Evolutionary conservation across 2,888 invertebrate genomes (phyloP).

Genomic region (Drosophila koepferae): DNA sequence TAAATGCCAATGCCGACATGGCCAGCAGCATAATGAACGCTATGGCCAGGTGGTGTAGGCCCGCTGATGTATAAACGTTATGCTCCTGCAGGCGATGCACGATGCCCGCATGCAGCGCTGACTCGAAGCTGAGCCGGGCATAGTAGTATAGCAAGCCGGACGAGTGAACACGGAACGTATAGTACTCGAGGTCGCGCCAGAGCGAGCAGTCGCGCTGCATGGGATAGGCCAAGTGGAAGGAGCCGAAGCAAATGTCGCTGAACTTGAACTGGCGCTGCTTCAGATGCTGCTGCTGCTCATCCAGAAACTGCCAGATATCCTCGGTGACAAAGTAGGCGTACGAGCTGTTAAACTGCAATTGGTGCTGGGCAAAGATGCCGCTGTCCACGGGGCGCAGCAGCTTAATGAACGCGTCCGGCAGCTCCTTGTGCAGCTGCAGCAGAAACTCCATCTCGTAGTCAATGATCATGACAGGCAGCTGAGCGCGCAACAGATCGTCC

Average conservation of each 20-base stretch:
- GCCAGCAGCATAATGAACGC: constrained; percentile 63
- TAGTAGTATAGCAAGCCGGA: constrained; percentile 74
- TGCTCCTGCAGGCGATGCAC: constrained; percentile 60
- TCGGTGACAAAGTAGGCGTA: constrained; percentile 77
- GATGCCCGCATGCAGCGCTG: constrained; percentile 67
- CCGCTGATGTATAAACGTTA: constrained; percentile 69
- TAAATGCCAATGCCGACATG: constrained; percentile 42
- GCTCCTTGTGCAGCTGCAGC: constrained; percentile 35
- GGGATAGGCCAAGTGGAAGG: constrained; percentile 74
- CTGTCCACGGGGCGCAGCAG: constrained; percentile 69
- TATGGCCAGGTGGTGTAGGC: constrained; percentile 71
- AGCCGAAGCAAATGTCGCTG: constrained; percentile 81
- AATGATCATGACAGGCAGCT: constrained; percentile 78
- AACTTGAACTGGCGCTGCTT: constrained; percentile 71
- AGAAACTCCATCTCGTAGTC: constrained; percentile 80
- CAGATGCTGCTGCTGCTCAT: constrained; percentile 67
- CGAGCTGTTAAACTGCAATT: constrained; percentile 58
- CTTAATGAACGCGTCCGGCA: constrained; percentile 55
- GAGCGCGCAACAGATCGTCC: constrained; percentile 67
- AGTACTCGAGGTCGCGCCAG: constrained; percentile 77
- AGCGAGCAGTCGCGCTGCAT: constrained; percentile 79
- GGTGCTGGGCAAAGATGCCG: constrained; percentile 60
- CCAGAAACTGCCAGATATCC: constrained; percentile 77
- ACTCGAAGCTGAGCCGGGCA: constrained; percentile 64
- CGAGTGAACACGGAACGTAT: constrained; percentile 71